Percentiles rank a stretch among this genome's conserved stretches.
Conservation (phyloP, 2,113 vertebrate species). For the Bostrychus sinensis region DNA sequence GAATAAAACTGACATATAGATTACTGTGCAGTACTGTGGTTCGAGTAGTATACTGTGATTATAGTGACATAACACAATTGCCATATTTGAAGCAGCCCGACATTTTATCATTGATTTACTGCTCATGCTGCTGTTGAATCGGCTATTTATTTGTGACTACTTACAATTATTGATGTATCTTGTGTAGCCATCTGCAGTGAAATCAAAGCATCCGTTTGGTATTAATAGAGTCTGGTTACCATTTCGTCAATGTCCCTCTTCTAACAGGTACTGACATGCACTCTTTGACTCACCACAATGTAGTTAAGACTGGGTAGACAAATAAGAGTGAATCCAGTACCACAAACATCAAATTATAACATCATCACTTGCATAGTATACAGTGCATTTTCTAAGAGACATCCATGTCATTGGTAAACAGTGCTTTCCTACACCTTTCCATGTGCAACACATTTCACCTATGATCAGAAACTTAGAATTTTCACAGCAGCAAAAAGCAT, state of each 20-base stretch:
- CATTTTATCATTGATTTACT: conserved; percentile 14
- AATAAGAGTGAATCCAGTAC: background rate
- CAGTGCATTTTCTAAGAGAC: no score
- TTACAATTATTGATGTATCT: background rate
- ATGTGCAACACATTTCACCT: no score
- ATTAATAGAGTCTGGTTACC: background rate
- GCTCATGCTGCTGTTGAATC: no score
- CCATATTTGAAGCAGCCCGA: no score
- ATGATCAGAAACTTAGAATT: no score
- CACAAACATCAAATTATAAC: background rate
- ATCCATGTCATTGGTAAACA: no score
- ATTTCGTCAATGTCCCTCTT: background rate
- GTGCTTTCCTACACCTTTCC: no score
- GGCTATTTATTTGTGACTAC: background rate
- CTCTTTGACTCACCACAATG: background rate
- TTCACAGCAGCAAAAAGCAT: background rate
- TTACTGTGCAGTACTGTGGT: no score
- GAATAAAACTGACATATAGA: no score
- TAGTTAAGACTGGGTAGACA: background rate
- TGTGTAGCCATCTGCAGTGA: background rate
- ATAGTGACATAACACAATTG: no score
- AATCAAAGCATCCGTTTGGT: background rate
- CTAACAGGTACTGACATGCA: background rate
- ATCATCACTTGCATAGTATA: no score
- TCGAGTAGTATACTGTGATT: no score